These are phyloP conservation scores for Eonycteris spelaea DNA, from an alignment of 2,113 vertebrate species.

Conservation along the genomic window DNA sequence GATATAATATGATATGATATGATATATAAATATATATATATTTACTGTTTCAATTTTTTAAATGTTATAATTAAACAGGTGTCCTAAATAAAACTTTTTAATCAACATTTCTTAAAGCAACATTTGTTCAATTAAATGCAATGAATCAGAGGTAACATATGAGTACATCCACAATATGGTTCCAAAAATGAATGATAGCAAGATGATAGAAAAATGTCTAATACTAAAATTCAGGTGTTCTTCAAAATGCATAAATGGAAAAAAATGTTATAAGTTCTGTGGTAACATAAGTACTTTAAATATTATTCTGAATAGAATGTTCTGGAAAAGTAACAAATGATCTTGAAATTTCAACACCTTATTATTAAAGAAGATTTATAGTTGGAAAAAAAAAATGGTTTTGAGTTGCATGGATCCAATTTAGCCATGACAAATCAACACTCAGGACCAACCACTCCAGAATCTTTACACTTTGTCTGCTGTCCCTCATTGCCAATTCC, in stretches of 20 bases:
- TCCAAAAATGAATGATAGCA: constrained; percentile 10
- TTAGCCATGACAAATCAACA: not conserved
- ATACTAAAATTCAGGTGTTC: not conserved
- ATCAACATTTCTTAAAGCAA: not conserved
- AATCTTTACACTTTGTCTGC: not conserved
- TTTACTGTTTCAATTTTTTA: not conserved
- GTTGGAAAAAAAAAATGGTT: not conserved
- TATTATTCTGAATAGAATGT: not conserved
- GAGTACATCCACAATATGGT: not conserved
- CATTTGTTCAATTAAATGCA: constrained; percentile 48
- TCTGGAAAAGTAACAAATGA: not conserved
- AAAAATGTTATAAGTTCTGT: not conserved
- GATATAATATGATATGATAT: too few relatives aligned
- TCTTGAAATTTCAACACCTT: not conserved
- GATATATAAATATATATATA: too few relatives aligned
- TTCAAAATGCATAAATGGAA: not conserved
- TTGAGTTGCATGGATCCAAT: not conserved
- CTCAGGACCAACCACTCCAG: rapidly evolving
- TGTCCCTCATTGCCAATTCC: not conserved
- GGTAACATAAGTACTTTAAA: not conserved
- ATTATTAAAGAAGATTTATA: not conserved
- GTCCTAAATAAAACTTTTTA: not conserved
- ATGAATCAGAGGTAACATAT: constrained; percentile 17
- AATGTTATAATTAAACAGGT: not conserved
- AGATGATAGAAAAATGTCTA: not conserved